Base-by-base conservation (phyloP, 2,113 vertebrate genomes). In the Budorcas taxicolor region DNA sequence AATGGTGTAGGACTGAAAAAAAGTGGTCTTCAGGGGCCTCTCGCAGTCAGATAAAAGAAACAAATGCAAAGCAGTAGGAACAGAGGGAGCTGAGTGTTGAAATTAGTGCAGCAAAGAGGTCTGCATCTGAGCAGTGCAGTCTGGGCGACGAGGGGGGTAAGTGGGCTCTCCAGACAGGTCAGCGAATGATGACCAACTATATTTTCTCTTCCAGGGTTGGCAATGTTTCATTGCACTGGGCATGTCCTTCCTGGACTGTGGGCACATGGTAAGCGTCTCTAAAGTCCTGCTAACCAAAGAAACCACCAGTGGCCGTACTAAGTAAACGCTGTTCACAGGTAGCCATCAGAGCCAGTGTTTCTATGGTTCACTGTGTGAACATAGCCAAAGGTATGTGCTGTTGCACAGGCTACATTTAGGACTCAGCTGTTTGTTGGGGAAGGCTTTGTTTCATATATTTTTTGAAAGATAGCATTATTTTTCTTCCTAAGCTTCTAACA, bases 181-280 rank as follows among this genome's bases (percentile, higher is more conserved):
- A 80, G 52, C 55, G 5, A 97, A 7, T 95, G 4, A 97, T 43
- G 13, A 1, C 87, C 2, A 74, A 74, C 67, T 23, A 0, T 83
- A 5, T 90, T 95, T 98, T 91, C 25, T 98, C 53, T 98, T 98
- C 90, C 99, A 99, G 99, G 98, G 80, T 10, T 99, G 99, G 99
- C 99, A 99, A 92, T 99, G 99, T 97, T 98, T 99, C 95, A 97
- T 99, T 33, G 99, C 99, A n/a, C 96, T 99, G 98, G 99, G 99
- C 0, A 95, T 99, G 91, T 99, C 99, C 96, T 99, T 99, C 97
- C 99, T 99, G 98, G 99, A 99, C 97, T 99, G 99, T 97, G 98
- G 99, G 90, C 98, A 88, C 97, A 99, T 99, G 99, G 99, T 99
- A 99, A 99, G 99, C 97, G 98, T 99, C 98, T 99, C 96, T 97